Conservation (phyloP, 2,888 invertebrate genomes). For the Macrophya annulata region DNA sequence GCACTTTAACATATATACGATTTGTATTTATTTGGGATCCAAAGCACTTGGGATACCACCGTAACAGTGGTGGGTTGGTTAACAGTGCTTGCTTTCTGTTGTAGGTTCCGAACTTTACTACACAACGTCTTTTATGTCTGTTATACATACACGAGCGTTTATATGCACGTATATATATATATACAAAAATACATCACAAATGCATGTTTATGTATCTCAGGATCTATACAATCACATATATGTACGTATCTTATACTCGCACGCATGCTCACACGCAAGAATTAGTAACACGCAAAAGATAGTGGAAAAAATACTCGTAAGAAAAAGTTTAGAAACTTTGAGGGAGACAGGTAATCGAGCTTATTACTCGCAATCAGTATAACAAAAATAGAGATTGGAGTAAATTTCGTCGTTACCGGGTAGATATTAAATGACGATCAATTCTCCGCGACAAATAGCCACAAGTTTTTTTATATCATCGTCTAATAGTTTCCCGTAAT, state of each 20-base stretch:
- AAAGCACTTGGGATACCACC: constrained; percentile 44
- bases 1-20: constrained; percentile 53
- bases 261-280: background rate
- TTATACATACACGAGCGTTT: background rate
- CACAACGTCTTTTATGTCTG: background rate
- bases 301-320: background rate
- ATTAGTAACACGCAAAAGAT: background rate
- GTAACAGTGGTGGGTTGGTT: constrained; percentile 23
- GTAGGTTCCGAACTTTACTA: constrained; percentile 19
- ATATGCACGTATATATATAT: background rate
- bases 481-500: background rate
- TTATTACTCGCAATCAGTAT: background rate
- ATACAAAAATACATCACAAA: background rate
- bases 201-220: background rate
- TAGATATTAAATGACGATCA: constrained; percentile 26
- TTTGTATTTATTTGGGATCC: constrained; percentile 53
- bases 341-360: background rate
- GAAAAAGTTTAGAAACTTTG: background rate
- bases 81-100: constrained; percentile 17
- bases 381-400: background rate
- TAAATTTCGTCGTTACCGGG: background rate
- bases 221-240: background rate
- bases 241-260: background rate
- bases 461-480: background rate
- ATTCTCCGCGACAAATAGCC: constrained; percentile 3